These are phyloP conservation scores for Drosophila pallidifrons DNA, from an alignment of 1,140 invertebrate genomes.

Conservation along the genomic window DNA sequence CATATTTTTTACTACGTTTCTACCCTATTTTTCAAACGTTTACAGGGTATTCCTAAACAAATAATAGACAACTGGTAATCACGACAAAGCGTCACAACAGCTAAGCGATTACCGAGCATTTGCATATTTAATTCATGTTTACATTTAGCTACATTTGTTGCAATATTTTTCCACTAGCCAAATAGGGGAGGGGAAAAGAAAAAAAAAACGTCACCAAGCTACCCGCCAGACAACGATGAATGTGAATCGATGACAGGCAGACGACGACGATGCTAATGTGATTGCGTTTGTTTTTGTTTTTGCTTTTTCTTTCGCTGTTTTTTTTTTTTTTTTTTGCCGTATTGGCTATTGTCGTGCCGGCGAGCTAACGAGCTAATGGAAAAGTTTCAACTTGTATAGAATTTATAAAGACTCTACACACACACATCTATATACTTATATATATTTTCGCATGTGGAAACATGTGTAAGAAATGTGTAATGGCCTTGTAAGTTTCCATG, in stretches of 20 bases:
- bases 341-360: slow-evolving; percentile 66
- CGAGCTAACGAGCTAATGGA: slow-evolving; percentile 77
- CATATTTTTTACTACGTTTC: background rate
- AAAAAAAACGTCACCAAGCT: slow-evolving; percentile 56
- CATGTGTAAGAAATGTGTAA: slow-evolving; percentile 40
- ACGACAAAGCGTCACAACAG: slow-evolving; percentile 20
- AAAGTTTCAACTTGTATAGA: slow-evolving; percentile 70
- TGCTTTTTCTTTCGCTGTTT: slow-evolving; percentile 11
- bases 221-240: slow-evolving; percentile 40
- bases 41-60: slow-evolving; percentile 2
- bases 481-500: slow-evolving; percentile 54
- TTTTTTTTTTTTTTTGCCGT: slow-evolving; percentile 40
- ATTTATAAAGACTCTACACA: slow-evolving; percentile 35
- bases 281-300: slow-evolving; percentile 42
- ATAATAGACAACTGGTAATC: slow-evolving; percentile 14
- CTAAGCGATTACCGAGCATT: slow-evolving; percentile 39
- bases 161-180: slow-evolving; percentile 58
- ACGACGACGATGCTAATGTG: slow-evolving; percentile 65
- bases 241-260: slow-evolving; percentile 66
- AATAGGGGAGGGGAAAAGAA: slow-evolving; percentile 5
- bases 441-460: slow-evolving; percentile 14
- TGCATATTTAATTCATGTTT: slow-evolving; percentile 63
- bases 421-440: background rate
- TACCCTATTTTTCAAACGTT: background rate
- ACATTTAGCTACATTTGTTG: slow-evolving; percentile 50